phyloP scores from a whole-genome alignment of 2,888 invertebrate species.

The Meloe dianella region DNA sequence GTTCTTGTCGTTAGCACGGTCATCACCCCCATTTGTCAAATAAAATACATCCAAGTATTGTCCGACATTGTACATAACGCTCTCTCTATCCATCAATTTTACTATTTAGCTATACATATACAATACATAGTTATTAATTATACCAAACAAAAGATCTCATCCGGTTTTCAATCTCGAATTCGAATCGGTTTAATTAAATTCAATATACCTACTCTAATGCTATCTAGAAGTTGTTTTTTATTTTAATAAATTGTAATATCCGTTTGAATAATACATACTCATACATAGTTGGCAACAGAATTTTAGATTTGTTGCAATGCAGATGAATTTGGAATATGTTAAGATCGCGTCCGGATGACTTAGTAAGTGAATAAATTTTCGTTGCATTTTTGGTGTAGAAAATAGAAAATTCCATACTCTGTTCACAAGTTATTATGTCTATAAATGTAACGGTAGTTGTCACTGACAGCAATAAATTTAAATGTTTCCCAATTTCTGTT shows the following conservation, averaged over 20 bases:
- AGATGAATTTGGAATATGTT: constrained; percentile 18
- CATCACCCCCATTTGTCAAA: constrained; percentile 41
- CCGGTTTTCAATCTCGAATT: not conserved
- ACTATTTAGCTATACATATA: too few relatives aligned
- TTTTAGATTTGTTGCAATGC: constrained; percentile 12
- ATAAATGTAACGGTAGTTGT: constrained; percentile 34
- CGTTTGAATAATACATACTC: too few relatives aligned
- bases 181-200: not conserved
- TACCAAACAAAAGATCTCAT: constrained; percentile 8
- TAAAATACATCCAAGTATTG: constrained; percentile 25
- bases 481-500: constrained; percentile 34
- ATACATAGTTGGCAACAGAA: not conserved
- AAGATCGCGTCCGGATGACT: constrained; percentile 24
- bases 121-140: constrained; percentile 23
- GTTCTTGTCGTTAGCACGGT: constrained; percentile 45
- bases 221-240: not conserved
- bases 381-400: constrained; percentile 31
- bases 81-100: constrained; percentile 20
- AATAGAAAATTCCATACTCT: constrained; percentile 29
- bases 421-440: constrained; percentile 22
- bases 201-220: not conserved
- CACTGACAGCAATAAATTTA: constrained; percentile 33
- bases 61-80: constrained; percentile 17
- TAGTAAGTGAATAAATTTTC: constrained; percentile 30
- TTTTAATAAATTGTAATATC: not conserved